A percentile compares a stretch with the other conserved stretches of the same genome.
These are phyloP conservation scores for Cnemophilus loriae DNA, from an alignment of 2,113 vertebrate species.

Conservation along the genomic window DNA sequence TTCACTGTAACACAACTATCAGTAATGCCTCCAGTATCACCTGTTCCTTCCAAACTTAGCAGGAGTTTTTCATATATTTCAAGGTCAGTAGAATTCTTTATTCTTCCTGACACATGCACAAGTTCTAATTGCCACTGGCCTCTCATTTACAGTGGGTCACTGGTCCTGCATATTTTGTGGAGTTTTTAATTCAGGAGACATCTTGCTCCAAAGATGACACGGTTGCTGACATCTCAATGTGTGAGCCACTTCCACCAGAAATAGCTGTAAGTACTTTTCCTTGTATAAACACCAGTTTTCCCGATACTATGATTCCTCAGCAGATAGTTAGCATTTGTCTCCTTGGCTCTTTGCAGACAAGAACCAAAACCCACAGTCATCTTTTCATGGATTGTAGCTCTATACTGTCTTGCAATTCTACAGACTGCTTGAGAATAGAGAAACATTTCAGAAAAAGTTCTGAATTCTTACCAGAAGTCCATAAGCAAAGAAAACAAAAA, in stretches of 20 bases:
- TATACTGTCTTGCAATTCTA: neutral
- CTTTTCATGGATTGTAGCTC: neutral
- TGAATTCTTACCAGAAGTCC: neutral
- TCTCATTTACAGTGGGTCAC: slow-evolving; percentile 36
- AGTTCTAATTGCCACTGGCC: neutral
- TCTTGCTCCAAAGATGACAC: slow-evolving; percentile 18
- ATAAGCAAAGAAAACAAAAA: neutral
- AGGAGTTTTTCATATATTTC: neutral
- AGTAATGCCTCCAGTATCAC: neutral
- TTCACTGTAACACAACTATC: neutral
- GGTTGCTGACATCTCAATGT: neutral
- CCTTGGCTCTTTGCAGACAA: neutral
- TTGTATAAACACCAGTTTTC: neutral
- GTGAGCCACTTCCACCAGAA: neutral
- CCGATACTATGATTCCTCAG: neutral
- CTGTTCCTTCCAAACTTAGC: neutral
- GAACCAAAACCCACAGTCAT: neutral
- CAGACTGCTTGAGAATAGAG: neutral
- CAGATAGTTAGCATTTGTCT: neutral
- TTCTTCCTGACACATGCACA: neutral
- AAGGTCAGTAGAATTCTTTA: neutral
- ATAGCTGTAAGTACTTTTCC: slow-evolving; percentile 22
- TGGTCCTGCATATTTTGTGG: slow-evolving; percentile 49
- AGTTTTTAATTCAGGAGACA: slow-evolving; percentile 66
- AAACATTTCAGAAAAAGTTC: neutral